Percentiles rank a stretch among this genome's conserved stretches.
Conservation (phyloP, 2,113 vertebrate species). For the Burhinus bistriatus region DNA sequence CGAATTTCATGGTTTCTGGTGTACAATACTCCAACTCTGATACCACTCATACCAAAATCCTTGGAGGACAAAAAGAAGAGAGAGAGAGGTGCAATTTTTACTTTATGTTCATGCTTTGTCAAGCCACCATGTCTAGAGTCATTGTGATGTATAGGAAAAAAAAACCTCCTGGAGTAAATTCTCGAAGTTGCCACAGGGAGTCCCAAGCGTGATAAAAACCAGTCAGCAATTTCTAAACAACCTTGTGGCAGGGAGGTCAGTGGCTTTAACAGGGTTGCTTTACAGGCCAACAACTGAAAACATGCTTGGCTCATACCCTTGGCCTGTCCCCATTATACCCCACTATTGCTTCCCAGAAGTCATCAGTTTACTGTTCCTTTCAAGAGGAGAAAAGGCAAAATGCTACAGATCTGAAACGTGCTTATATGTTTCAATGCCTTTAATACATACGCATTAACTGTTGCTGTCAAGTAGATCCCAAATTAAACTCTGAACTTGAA, state of each 20-base stretch:
- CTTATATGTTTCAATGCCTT: not conserved
- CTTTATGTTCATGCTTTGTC: not conserved
- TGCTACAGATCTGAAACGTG: not conserved
- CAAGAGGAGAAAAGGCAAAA: not conserved
- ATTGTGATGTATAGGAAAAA: not conserved
- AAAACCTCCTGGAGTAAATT: not conserved
- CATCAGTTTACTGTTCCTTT: not conserved
- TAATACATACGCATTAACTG: not conserved
- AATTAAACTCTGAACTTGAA: not conserved
- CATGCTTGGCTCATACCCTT: not conserved
- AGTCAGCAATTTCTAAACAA: not conserved
- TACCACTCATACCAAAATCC: constrained; percentile 55
- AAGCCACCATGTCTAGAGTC: not conserved
- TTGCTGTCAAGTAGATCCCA: not conserved
- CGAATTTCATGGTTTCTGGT: constrained; percentile 3
- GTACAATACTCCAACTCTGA: constrained; percentile 40
- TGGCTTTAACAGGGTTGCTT: not conserved
- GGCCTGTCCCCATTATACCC: not conserved
- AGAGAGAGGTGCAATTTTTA: not conserved
- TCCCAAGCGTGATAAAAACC: not conserved
- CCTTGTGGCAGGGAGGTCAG: not conserved
- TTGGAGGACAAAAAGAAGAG: not conserved
- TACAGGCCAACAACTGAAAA: not conserved
- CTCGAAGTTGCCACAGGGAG: not conserved
- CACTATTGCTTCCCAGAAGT: not conserved